Base-by-base conservation (phyloP, 2,888 invertebrate genomes). In the Zeuzera pyrina region DNA sequence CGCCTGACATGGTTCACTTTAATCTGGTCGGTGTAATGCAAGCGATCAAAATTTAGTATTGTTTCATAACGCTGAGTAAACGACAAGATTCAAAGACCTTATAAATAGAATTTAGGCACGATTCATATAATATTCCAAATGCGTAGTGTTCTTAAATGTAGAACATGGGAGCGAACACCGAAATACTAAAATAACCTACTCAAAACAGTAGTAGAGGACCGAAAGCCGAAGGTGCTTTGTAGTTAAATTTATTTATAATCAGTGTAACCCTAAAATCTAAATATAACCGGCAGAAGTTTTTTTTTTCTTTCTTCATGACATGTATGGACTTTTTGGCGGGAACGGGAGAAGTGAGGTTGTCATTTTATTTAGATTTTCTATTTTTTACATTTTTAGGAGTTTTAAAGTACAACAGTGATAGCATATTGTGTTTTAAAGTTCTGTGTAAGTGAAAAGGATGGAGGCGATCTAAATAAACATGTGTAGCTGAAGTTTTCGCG, bases 1-100 rank as follows among this genome's bases (percentile, higher is more conserved):
- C 93, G 54, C 92, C 92, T 68, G 93, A 93, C 94, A 94, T 93
- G 73, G 71, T 87, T 72, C 53, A 60, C 49, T 64, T 54, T 50
- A 45, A 57, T 58, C 69, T 74, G 72, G 66, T 74, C 70, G 76
- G 68, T 61, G 49, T n/a, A n/a, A n/a, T 54, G 41, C 63, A 59
- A 78, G 77, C 74, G 65, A 70, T 65, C 65, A 62, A 57, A 57
- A 49, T 44, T 47, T 50, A 57, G 60, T 78, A 81, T 57, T 78
- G 77, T 76, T 78, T 81, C 81, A 81, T 83, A 79, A 81, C 79
- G 73, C 68, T 72, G 65, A 49, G 68, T 76, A 77, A 78, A 78
- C 72, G 78, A 70, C 57, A 54, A 57, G 52, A 56, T 54, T 57
- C 49, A 57, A 63, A 65, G 57, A 65, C 63, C 54, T 54, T 55